phyloP scores from a whole-genome alignment of 2,888 invertebrate species.

The Mimachlamys varia region DNA sequence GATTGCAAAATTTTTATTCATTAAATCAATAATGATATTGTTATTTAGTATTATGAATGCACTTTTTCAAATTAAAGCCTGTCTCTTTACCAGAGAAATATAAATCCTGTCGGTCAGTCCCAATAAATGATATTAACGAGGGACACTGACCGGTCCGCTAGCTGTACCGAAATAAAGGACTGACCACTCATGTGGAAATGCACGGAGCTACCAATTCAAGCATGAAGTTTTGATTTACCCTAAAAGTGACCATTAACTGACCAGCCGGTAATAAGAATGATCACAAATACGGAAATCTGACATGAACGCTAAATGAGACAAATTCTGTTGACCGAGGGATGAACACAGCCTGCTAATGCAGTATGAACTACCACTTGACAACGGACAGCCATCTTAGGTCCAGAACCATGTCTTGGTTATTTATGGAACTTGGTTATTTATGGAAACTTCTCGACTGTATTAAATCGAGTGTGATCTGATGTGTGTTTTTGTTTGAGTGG shows the following conservation, averaged over 20 bases:
- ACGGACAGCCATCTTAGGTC: neutral
- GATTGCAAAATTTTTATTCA: too few species aligned
- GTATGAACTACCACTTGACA: neutral
- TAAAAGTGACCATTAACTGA: neutral
- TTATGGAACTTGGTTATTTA: neutral
- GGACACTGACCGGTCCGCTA: neutral
- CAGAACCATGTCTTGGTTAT: neutral
- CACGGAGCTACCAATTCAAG: neutral
- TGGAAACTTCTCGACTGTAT: neutral
- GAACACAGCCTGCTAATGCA: neutral
- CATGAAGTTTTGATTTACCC: neutral
- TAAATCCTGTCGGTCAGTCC: neutral
- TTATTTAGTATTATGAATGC: too few species aligned
- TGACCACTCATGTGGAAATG: neutral
- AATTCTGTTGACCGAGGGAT: neutral
- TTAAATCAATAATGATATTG: too few species aligned
- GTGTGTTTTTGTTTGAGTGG: too few species aligned
- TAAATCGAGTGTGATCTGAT: too few species aligned
- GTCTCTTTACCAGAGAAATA: neutral
- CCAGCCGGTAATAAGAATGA: neutral
- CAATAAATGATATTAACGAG: neutral
- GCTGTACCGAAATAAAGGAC: neutral
- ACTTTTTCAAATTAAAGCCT: too few species aligned
- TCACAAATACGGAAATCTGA: neutral
- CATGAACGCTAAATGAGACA: neutral